These are phyloP conservation scores for Staurois parvus DNA, from an alignment of 2,797 vertebrate species.

Conservation along the genomic window DNA sequence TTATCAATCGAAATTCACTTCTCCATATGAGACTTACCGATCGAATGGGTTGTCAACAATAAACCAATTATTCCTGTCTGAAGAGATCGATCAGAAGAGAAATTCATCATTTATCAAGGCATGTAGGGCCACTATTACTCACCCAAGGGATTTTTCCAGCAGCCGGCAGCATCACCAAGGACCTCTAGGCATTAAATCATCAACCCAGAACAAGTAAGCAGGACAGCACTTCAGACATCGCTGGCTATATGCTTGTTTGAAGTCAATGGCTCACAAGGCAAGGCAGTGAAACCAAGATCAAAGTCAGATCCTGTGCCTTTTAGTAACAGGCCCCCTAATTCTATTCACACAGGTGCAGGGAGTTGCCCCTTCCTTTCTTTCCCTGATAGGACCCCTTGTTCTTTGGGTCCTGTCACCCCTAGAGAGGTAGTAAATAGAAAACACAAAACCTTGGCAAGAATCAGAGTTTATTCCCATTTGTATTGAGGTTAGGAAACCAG, in stretches of 20 bases:
- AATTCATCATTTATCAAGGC: no score
- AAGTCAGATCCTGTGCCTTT: not conserved
- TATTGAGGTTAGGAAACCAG: slow-evolving; percentile 33
- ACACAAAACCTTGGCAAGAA: slow-evolving; percentile 36
- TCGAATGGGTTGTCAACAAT: no score
- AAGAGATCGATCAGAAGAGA: no score
- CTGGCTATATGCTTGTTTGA: not conserved
- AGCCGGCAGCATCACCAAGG: no score
- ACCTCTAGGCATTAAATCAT: not conserved
- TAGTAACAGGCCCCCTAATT: no score
- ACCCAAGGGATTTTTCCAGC: not conserved
- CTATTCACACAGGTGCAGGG: no score
- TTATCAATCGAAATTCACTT: no score
- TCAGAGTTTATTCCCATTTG: slow-evolving; percentile 53
- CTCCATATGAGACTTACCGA: no score
- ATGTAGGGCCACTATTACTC: no score
- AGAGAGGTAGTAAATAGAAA: slow-evolving; percentile 11
- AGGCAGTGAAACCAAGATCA: not conserved
- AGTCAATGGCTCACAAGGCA: not conserved
- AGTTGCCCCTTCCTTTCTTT: no score
- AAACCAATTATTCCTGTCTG: no score
- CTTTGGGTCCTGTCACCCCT: not conserved
- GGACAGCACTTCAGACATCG: not conserved
- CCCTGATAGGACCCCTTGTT: not conserved
- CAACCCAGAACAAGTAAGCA: not conserved